Conservation (phyloP, 1,140 invertebrate genomes). For the Globodera rostochiensis region DNA sequence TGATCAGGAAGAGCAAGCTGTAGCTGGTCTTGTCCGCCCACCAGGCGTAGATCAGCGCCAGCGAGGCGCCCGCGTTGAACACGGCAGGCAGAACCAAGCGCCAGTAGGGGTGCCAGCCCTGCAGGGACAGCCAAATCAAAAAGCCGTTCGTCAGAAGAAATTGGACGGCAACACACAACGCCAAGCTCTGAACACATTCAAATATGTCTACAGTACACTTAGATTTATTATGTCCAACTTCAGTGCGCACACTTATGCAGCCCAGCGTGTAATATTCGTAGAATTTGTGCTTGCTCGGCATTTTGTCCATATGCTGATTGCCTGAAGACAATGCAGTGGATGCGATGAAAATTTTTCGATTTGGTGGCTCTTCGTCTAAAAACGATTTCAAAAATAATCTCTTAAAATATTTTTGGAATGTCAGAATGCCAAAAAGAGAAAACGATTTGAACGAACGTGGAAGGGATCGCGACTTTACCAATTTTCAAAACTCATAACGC, state of each 20-base stretch:
- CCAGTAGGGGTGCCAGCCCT: constrained; percentile 16
- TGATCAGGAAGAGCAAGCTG: constrained; percentile 14
- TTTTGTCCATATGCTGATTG: background rate
- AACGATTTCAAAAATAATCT: background rate
- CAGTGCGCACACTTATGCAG: constrained; percentile 18
- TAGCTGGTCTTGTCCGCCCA: constrained; percentile 11
- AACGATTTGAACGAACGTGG: too few species aligned
- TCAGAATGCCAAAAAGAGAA: too few species aligned
- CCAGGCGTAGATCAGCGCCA: constrained; percentile 14
- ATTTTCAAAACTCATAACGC: too few species aligned
- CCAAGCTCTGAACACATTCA: constrained; percentile 3
- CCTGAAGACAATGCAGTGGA: background rate
- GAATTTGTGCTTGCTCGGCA: constrained; percentile 9
- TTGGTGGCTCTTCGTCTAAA: background rate
- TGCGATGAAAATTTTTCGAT: background rate
- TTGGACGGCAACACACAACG: background rate
- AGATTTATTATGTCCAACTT: background rate
- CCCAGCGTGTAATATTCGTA: constrained; percentile 13
- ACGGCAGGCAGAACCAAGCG: constrained; percentile 5
- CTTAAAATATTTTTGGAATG: background rate
- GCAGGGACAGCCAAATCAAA: constrained; percentile 20
- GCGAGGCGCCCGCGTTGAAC: constrained; percentile 12
- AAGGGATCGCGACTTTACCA: too few species aligned
- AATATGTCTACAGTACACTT: background rate
- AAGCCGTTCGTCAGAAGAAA: constrained; percentile 16